phyloP scores from a whole-genome alignment of 2,113 vertebrate species.

The Tretioscincus oriximinensis region DNA sequence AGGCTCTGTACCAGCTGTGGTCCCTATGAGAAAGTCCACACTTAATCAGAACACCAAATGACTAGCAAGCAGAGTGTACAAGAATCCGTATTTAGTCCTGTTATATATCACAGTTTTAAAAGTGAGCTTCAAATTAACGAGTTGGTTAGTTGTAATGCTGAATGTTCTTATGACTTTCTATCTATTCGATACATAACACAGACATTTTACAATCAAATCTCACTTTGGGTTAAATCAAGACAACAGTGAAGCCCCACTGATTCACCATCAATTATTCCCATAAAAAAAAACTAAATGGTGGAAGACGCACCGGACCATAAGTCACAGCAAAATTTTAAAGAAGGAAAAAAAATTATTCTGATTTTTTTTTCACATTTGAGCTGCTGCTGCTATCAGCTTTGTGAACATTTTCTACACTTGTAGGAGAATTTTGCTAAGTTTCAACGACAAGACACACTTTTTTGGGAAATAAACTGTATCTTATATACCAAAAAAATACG shows the following conservation, averaged over 20 bases:
- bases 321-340: too few relatives aligned
- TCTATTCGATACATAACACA: not conserved
- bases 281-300: not conserved
- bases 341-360: too few relatives aligned
- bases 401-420: too few relatives aligned
- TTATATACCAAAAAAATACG: too few relatives aligned
- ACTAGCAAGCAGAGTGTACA: not conserved
- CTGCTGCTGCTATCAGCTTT: too few relatives aligned
- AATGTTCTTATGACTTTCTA: not conserved
- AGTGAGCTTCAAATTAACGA: conserved; percentile 5
- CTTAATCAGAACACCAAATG: not conserved
- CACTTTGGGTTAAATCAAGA: not conserved
- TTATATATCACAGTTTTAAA: not conserved
- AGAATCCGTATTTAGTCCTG: not conserved
- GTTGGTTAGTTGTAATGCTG: not conserved
- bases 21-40: conserved; percentile 69
- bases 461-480: too few relatives aligned
- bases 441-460: too few relatives aligned
- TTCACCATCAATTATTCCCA: not conserved
- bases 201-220: not conserved
- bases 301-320: too few relatives aligned
- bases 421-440: too few relatives aligned
- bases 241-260: not conserved
- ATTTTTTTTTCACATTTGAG: too few relatives aligned
- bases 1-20: conserved; percentile 90